Conservation (phyloP, 1,140 invertebrate genomes). For the Brevipalpus yothersi region DNA sequence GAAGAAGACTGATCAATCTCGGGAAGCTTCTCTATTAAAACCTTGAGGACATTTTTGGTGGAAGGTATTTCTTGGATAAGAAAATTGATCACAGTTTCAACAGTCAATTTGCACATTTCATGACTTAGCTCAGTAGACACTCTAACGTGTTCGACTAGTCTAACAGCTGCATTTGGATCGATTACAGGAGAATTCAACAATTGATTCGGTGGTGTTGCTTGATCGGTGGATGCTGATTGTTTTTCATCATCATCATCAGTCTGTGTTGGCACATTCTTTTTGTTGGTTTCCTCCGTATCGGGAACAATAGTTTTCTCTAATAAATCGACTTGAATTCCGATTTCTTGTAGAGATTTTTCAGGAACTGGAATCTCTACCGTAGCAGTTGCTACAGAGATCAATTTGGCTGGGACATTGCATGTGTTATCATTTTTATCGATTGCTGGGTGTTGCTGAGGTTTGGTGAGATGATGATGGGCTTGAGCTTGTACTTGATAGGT, state of each 20-base stretch:
- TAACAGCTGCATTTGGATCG: conserved; percentile 4
- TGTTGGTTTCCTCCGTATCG: too few species aligned
- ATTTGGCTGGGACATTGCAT: not conserved
- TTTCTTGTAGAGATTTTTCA: not conserved
- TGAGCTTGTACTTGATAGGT: not conserved
- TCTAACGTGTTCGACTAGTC: conserved; percentile 30
- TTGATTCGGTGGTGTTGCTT: too few species aligned
- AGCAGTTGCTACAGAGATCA: too few species aligned
- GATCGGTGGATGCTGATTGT: too few species aligned
- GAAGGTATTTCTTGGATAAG: conserved; percentile 14
- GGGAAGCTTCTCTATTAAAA: conserved; percentile 3
- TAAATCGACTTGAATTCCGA: not conserved
- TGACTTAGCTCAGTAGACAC: conserved; percentile 59
- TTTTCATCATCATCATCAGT: too few species aligned
- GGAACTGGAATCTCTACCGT: not conserved
- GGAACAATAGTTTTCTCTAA: not conserved
- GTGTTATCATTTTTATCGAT: not conserved
- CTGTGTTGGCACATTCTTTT: too few species aligned
- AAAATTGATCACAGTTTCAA: conserved; percentile 39
- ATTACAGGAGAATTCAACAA: too few species aligned
- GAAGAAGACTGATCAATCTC: not conserved
- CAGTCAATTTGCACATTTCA: conserved; percentile 55
- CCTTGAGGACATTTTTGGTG: conserved; percentile 14
- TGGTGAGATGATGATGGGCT: not conserved
- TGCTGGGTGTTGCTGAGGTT: not conserved